phyloP scores from a whole-genome alignment of 2,113 vertebrate genomes.

The Melanostigma gelatinosum region DNA sequence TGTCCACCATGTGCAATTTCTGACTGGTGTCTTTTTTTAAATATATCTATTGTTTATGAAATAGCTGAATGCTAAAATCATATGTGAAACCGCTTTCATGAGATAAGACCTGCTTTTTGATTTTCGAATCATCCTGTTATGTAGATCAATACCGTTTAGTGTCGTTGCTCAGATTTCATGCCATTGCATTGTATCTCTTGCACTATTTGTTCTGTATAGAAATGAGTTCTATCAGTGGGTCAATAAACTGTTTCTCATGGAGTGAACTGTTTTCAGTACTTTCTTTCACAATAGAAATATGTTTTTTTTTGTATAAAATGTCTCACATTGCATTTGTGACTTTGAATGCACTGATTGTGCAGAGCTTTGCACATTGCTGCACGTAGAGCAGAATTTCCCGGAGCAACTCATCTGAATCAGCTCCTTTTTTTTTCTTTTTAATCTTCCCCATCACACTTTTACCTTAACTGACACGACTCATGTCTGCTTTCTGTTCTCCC shows the following conservation, averaged over 20 bases:
- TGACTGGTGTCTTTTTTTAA: slow-evolving; percentile 55
- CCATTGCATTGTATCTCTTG: slow-evolving; percentile 50
- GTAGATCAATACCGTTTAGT: slow-evolving; percentile 40
- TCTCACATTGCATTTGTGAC: background rate
- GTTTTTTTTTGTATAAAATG: background rate
- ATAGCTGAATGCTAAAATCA: slow-evolving; percentile 12
- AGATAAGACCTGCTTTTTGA: slow-evolving; percentile 18
- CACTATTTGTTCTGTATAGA: slow-evolving; percentile 74
- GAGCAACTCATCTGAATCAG: slow-evolving; percentile 29
- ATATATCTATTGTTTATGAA: slow-evolving; percentile 25
- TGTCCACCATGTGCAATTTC: slow-evolving; percentile 63
- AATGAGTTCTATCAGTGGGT: slow-evolving; percentile 53
- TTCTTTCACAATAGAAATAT: background rate
- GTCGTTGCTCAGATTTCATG: slow-evolving; percentile 42
- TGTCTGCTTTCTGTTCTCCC: slow-evolving; percentile 18
- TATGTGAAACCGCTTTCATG: slow-evolving; percentile 42
- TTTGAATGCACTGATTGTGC: slow-evolving; percentile 29
- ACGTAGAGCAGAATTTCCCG: slow-evolving; percentile 35
- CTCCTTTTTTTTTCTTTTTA: background rate
- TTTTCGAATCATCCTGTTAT: slow-evolving; percentile 27
- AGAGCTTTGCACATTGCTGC: slow-evolving; percentile 14
- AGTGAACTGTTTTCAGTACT: background rate
- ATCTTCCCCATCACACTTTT: background rate
- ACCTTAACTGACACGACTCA: slow-evolving; percentile 64
- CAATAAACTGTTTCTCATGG: slow-evolving; percentile 72